Evolutionary conservation across 1,140 invertebrate genomes (phyloP), one percentile per base, ranked within the genome.

Genomic region (Holcopasites calliopsidis): DNA sequence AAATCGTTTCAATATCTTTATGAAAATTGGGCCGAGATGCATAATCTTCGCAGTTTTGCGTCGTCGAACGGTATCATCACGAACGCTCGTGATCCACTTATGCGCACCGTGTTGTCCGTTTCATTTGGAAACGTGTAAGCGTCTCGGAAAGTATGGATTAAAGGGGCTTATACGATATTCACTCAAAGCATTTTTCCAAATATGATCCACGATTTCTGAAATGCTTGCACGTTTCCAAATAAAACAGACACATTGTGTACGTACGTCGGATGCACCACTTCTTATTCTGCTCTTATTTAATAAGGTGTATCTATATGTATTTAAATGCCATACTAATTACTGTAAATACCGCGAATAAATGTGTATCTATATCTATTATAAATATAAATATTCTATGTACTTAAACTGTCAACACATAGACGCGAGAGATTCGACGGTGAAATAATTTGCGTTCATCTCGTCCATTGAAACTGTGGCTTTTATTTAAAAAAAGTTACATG

Each of bases 261-360:
- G 62, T 76, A 75, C 52, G 64, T 79, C 57, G 57, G 52, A 60
- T 74, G 69, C 72, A 31, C 40, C 50, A 33, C 47, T 83, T 57
- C 60, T 82, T 57, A 68, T 47, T 75, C 75, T 71, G 78, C 75
- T 85, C 73, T 83, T 80, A 68, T 82, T 75, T 76, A 76, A 83
- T 86, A 87, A 86, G 75, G 60, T 88, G 84, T 88, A 87, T 47
- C 78, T 87, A 87, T 80, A 81, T 88, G 83, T 88, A 87, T 87
- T 87, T 87, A 87, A 86, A 88, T 85, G 81, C 80, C 78, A 83
- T 83, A 84, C 69, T 87, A 78, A 85, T 85, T 77, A 82, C 52
- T 88, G 86, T 88, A 88, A 87, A 88, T 88, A 88, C 50, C 76
- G 66, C 82, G 82, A 83, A 83, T 76, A 76, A 79, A 83, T 47